Evolutionary conservation across 2,888 invertebrate genomes (phyloP), one percentile per base, ranked within the genome.

Genomic region (Lithophane ornitopus): DNA sequence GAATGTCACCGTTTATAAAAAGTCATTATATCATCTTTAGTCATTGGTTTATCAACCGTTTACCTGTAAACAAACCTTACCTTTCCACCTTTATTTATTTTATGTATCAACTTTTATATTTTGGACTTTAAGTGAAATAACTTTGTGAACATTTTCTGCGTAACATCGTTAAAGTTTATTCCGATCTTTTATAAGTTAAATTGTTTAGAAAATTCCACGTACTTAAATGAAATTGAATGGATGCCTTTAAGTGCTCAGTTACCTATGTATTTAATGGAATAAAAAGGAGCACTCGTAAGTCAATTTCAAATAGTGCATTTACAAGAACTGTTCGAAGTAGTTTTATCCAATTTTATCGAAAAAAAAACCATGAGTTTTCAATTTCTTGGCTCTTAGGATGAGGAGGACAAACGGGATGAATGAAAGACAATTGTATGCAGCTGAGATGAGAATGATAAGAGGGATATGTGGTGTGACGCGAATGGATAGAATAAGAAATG

Each of bases 151-250:
- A 77, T 72, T 80, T 56, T 69, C 52, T 72, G 59, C 63, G 46
- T 34, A 71, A 62, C 62, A 54, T 72, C 34, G 80, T 65, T 54
- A 70, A n/a, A 26, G 54, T 34, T 71, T 56, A 68, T 71, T 76
- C 54, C 46, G 44, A 76, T 59, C 63, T 65, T 71, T 80, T 76
- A 68, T 26, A 70, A 80, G 70, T 76, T 46, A 63, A 80, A 80
- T 80, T 80, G 70, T 69, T 76, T 71, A 71, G 68, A 68, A 68
- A 75, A 80, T 80, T 28, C 41, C 44, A 58, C 61, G 46, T 67
- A 61, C 14, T n/a, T 28, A 46, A 69, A 76, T 66, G n/a, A 71
- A 78, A 77, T 59, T 66, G 12, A 59, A 70, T 58, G 62, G 11
- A 62, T 56, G 69, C 52, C 39, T 74, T 66, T 58, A 8, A 12